Evolutionary conservation across 2,888 invertebrate species (phyloP), one percentile per base, ranked within the genome.

Genomic region (Barypeithes pellucidus): DNA sequence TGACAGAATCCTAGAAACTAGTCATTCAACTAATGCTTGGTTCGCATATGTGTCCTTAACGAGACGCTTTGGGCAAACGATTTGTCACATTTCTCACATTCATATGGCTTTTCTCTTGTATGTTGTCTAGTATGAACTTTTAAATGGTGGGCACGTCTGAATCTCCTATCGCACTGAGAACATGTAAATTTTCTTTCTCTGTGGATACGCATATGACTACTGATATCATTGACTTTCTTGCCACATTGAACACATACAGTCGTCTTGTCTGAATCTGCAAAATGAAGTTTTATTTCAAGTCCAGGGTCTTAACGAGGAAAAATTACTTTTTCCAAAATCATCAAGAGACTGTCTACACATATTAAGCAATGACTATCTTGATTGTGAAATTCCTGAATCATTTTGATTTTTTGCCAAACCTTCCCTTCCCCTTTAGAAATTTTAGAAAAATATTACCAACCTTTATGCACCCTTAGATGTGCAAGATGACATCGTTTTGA

Each of bases 51-150:
- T 0, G 80, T 79, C 20, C 77, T 75, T 24, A 83, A 73, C 1
- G 82, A 83, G 5, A 82, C 79, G 75, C 81, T 83, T 66, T 83
- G 83, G 4, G 80, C 79, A 69, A 82, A 83, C 4, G 79, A 79
- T 73, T 52, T 12, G 18, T 41, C 22, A 61, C 76, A 76, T 57
- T 72, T 43, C 39, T 50, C 11, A 59, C 83, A 83, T 47, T 77
- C 76, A 69, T 79, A 83, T 0, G 83, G 83, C 76, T 77, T 80
- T 71, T 83, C 83, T 68, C 82, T 81, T 14, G 83, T 83, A 72
- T 83, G 83, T 67, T 80, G 80, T 33, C 83, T 77, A 7, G 14
- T 70, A 78, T 81, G 52, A 8, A 82, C 78, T 76, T 82, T 83
- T 9, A 83, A 70, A 12, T 82, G 79, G 68, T 82, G 80, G 7